phyloP scores from a whole-genome alignment of 2,888 invertebrate species.

The Cenopis cana region DNA sequence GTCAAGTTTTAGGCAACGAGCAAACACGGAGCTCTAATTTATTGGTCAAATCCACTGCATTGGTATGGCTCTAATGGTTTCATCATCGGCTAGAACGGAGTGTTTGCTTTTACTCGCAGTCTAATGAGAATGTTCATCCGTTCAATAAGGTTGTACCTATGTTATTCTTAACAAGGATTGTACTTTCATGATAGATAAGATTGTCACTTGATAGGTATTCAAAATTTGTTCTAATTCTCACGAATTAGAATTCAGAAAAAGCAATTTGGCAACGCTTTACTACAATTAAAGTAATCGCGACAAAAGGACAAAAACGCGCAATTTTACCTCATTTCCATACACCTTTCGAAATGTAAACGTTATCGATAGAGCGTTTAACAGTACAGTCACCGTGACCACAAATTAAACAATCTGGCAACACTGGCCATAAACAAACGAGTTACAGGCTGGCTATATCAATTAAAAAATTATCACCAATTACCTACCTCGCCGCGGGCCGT shows the following conservation, averaged over 20 bases:
- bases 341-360: conserved; percentile 37
- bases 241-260: not conserved
- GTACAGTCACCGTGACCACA: conserved; percentile 42
- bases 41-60: conserved; percentile 4
- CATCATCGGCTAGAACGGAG: not conserved
- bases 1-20: not conserved
- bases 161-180: no score
- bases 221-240: conserved; percentile 17
- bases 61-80: conserved; percentile 8
- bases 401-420: conserved; percentile 42
- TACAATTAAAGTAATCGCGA: conserved; percentile 32
- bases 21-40: conserved; percentile 12
- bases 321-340: conserved; percentile 33
- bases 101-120: not conserved
- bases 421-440: conserved; percentile 40
- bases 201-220: not conserved
- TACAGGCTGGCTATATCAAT: conserved; percentile 62
- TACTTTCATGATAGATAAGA: not conserved
- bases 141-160: not conserved
- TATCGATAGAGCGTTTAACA: conserved; percentile 38
- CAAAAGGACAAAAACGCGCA: conserved; percentile 23
- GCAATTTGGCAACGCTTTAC: conserved; percentile 28
- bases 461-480: conserved; percentile 77
- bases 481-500: conserved; percentile 68
- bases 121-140: not conserved